Base-by-base conservation (phyloP, 2,888 invertebrate species). In the Mythimna loreyi region DNA sequence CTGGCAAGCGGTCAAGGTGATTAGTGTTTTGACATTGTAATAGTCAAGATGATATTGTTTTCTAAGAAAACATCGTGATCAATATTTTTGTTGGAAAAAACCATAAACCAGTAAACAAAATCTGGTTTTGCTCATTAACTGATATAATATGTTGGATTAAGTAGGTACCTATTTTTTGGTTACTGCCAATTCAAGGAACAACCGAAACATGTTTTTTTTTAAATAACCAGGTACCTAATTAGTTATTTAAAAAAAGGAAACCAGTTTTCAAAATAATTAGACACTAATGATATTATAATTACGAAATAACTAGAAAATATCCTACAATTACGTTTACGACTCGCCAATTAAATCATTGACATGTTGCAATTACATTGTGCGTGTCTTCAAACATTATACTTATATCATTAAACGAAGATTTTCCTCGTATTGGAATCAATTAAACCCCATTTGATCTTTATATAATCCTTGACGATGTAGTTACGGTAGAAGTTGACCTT, bases 321-420 rank as follows among this genome's bases (percentile, higher is more conserved):
- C 25, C 43, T 53, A 28, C 25, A 57, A 68, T 78, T 73, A 77
- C 43, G 50, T 52, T 50, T 13, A 65, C 68, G 36, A 57, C 19
- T 23, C 49, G 4, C 33, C 78, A 68, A 78, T 77, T 77, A 68
- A 61, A 50, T 73, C 40, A 25, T 36, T 47, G 33, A 78, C 53
- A 61, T 50, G 43, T 59, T n/a, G 16, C 43, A 28, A 57, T 73
- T 69, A 65, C 28, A 52, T 56, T 62, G 61, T 59, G 40, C 53
- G 45, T 52, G 45, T 62, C 57, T 16, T 4, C 21, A 45, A 28
- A 36, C 19, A 45, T 58, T 53, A 64, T 19, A 66, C 11, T 52
- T 50, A 53, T n/a, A 36, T 63, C n/a, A 25, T 40, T 40, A 30
- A 60, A n/a, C 7, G 21, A 16, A 7, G 19, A 74, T 78, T 77